A percentile compares a stretch with the other conserved stretches of the same genome.
Evolutionary conservation across 1,140 invertebrate species (phyloP).

Genomic region (Holotrichia oblita): DNA sequence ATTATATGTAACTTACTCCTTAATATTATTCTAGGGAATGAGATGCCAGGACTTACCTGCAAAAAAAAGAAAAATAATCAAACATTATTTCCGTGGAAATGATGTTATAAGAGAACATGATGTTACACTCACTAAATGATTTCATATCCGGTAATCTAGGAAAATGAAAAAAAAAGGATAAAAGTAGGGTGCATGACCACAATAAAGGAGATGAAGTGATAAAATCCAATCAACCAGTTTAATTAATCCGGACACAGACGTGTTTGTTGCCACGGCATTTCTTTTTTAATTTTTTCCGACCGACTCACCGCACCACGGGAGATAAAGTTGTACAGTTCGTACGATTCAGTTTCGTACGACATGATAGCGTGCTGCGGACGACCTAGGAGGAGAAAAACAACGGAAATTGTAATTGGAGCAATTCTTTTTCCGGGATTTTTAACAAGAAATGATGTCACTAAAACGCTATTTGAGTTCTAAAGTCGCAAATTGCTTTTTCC

Average conservation of each 20-base stretch:
- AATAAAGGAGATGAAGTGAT: neutral
- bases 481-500: slow-evolving; percentile 32
- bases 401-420: slow-evolving; percentile 31
- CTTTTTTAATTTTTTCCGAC: neutral
- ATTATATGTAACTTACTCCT: no score
- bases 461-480: slow-evolving; percentile 4
- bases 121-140: no score
- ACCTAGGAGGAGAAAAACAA: neutral
- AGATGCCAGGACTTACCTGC: neutral
- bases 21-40: no score
- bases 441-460: slow-evolving; percentile 28
- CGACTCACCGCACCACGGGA: no score
- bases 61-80: neutral
- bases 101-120: no score
- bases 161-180: neutral
- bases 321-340: no score
- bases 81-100: no score
- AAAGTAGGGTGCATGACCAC: neutral
- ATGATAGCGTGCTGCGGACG: neutral
- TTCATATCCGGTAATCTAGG: no score
- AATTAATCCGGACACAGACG: neutral
- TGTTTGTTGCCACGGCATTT: neutral
- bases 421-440: slow-evolving; percentile 21
- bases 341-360: no score
- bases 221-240: neutral